phyloP scores from a whole-genome alignment of 2,888 invertebrate species.

The Philopedon plagiatum region DNA sequence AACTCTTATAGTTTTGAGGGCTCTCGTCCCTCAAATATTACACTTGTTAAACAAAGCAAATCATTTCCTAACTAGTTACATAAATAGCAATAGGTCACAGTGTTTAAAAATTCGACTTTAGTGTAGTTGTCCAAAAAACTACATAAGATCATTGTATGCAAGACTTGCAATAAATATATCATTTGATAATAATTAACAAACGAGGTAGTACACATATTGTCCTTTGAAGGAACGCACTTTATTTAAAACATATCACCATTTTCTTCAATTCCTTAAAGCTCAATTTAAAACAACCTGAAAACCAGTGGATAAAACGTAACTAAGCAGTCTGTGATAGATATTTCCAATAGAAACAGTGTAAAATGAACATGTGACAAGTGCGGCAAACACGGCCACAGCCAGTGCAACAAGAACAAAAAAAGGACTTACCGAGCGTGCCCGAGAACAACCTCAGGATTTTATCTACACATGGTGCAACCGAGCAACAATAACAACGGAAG shows the following conservation, averaged over 20 bases:
- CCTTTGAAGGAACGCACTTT: too few relatives aligned
- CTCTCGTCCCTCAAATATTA: too few relatives aligned
- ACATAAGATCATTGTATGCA: too few relatives aligned
- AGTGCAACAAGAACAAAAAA: constrained; percentile 6
- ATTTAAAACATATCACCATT: not conserved
- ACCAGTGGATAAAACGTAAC: not conserved
- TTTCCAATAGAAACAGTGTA: constrained; percentile 14
- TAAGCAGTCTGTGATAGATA: constrained; percentile 5
- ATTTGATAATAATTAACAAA: too few relatives aligned
- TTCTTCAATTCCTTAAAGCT: not conserved
- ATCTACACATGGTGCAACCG: constrained; percentile 66
- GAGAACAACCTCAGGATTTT: constrained; percentile 8
- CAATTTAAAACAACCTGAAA: constrained; percentile 1
- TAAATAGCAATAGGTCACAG: too few relatives aligned
- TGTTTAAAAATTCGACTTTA: too few relatives aligned
- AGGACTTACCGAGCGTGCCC: constrained; percentile 38
- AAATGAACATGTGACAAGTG: constrained; percentile 47
- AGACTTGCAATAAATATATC: too few relatives aligned
- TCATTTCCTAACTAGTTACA: too few relatives aligned
- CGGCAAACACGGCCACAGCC: constrained; percentile 15
- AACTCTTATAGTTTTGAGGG: too few relatives aligned
- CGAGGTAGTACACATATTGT: too few relatives aligned
- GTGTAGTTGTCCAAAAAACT: too few relatives aligned
- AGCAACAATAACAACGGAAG: constrained; percentile 68
- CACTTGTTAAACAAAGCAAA: too few relatives aligned